phyloP scores from a whole-genome alignment of 2,113 vertebrate genomes.

The Odobenus rosmarus region DNA sequence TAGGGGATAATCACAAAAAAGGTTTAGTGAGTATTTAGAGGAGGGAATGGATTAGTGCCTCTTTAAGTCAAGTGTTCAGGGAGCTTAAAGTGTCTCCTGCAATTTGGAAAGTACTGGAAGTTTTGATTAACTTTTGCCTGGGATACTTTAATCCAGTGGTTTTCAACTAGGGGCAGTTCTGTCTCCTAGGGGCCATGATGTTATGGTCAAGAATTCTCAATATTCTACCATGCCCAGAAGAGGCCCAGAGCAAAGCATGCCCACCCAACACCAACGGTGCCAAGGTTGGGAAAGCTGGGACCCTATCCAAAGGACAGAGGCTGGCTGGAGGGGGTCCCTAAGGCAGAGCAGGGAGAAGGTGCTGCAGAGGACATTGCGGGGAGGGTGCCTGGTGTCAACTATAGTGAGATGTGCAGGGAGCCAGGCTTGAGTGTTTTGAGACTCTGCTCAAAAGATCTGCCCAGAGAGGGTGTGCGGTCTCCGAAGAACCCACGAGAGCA shows the following conservation, averaged over 20 bases:
- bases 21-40: no score
- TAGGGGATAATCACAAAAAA: not conserved
- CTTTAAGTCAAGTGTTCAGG: not conserved
- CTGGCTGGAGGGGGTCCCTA: not conserved
- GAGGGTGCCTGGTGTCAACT: not conserved
- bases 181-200: not conserved
- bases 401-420: not conserved
- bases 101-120: not conserved
- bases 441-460: no score
- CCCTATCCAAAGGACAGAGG: not conserved
- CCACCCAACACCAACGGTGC: rapidly evolving
- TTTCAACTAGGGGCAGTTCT: not conserved
- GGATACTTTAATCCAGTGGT: not conserved
- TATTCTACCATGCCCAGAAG: no score
- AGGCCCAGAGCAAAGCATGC: not conserved
- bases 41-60: not conserved
- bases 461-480: not conserved
- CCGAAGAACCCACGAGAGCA: no score
- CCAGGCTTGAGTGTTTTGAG: not conserved
- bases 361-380: no score
- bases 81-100: not conserved
- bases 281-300: rapidly evolving
- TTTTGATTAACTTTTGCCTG: not conserved
- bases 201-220: not conserved
- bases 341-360: not conserved